Evolutionary conservation across 1,140 invertebrate genomes (phyloP).

Genomic region (Laupala kohalensis): DNA sequence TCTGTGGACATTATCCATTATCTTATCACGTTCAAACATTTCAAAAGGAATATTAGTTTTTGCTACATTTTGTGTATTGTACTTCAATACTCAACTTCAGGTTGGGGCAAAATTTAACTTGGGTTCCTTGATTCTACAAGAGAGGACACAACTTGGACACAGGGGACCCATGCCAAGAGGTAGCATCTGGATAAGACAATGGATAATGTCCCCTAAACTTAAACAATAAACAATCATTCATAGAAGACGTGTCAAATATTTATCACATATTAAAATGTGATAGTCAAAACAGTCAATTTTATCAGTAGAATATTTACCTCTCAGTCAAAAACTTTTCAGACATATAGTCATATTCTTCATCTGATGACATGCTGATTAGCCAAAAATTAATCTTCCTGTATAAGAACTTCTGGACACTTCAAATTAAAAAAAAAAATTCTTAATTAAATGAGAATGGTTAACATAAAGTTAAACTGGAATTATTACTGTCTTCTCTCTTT

Average conservation of each 20-base stretch:
- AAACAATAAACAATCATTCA: background rate
- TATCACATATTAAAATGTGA: background rate
- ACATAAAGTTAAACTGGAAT: too few species aligned
- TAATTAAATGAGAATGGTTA: too few species aligned
- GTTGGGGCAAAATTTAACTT: too few species aligned
- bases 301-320: constrained; percentile 1
- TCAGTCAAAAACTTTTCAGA: constrained; percentile 9
- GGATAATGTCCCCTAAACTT: too few species aligned
- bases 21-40: too few species aligned
- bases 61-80: too few species aligned
- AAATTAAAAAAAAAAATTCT: too few species aligned
- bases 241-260: background rate
- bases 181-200: background rate
- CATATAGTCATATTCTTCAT: constrained; percentile 12
- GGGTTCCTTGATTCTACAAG: background rate
- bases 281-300: background rate
- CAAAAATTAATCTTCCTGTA: background rate
- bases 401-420: too few species aligned
- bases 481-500: too few species aligned
- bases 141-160: too few species aligned
- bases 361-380: constrained; percentile 3
- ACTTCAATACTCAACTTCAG: too few species aligned
- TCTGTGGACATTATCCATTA: background rate
- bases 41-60: too few species aligned
- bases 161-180: background rate